Base-by-base conservation (phyloP, 2,797 vertebrate species). In the Premnoplex brunnescens region DNA sequence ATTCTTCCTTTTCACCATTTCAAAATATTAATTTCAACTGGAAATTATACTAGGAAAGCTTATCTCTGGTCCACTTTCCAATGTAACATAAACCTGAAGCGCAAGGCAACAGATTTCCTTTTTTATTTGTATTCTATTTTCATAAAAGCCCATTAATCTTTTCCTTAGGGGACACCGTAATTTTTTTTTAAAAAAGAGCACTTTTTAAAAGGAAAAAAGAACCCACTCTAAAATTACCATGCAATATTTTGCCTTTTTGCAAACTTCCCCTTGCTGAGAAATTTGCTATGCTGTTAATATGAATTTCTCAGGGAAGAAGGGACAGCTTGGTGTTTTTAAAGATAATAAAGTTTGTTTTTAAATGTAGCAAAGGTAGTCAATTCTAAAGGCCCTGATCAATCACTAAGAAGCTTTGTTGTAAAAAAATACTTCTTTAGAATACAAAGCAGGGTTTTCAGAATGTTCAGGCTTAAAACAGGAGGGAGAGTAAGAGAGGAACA, bases 401-500 rank as follows among this genome's bases (percentile, higher is more conserved):
- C 95, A 96, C 95, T 96, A 96, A 90, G 91, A 96, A 97, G 94
- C 95, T 95, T 93, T 96, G 89, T 96, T 92, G 95, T 96, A 96
- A 97, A 96, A 96, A 97, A 96, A 95, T 93, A 97, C 72, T 75
- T 96, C 92, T 94, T 90, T 87, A 93, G 96, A 96, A 96, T 96
- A 96, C 92, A 97, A 97, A 97, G 95, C 88, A 92, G 93, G 93
- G 88, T 96, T 96, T 91, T 95, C 69, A 79, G 96, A 95, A 96
- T 71, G 77, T 85, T 90, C 95, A 97, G 91, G 95, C 89, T 88
- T 91, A 94, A 93, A 96, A 96, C 81, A 68, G 79, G 43, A 67
- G 93, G 87, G 54, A 62, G 63, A 92, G 64, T 75, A 89, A 95
- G 95, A 97, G 88, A 96, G 85, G 79, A 89, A 95, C 86, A 96